Evolutionary conservation across 2,797 vertebrate genomes (phyloP).

Genomic region (Onychomys arenicola): DNA sequence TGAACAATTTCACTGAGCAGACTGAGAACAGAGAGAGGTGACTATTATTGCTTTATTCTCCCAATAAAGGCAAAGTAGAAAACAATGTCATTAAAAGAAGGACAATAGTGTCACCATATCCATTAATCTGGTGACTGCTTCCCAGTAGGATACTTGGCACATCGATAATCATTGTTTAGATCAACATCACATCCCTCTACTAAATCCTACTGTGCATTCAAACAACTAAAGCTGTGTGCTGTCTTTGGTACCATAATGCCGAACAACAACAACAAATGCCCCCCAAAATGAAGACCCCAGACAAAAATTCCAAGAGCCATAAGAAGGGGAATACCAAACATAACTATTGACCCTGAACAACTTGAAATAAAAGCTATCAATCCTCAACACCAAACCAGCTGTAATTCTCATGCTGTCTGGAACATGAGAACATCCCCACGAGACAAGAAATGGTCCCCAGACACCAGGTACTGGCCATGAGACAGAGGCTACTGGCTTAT

Average conservation of each 20-base stretch:
- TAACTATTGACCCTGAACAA: not conserved
- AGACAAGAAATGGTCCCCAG: not conserved
- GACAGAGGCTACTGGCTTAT: not conserved
- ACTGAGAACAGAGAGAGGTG: slow-evolving; percentile 23
- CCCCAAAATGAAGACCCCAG: not conserved
- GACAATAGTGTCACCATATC: not conserved
- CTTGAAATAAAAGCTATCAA: slow-evolving; percentile 22
- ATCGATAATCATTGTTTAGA: not conserved
- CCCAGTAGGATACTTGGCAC: not conserved
- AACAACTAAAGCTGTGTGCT: not conserved
- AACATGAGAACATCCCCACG: not conserved
- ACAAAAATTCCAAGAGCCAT: not conserved
- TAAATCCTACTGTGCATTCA: slow-evolving; percentile 2
- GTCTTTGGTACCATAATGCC: not conserved
- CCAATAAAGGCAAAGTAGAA: slow-evolving; percentile 33
- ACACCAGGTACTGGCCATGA: not conserved
- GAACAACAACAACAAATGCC: not conserved
- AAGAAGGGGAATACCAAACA: slow-evolving; percentile 17
- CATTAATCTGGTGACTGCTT: not conserved
- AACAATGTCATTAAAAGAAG: not conserved
- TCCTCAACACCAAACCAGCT: not conserved
- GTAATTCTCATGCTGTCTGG: not conserved
- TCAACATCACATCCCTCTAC: slow-evolving; percentile 18
- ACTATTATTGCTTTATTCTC: not conserved
- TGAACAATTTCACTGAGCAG: slow-evolving; percentile 47